A percentile compares a stretch with the other conserved stretches of the same genome.
Evolutionary conservation across 2,113 vertebrate genomes (phyloP).

Genomic region (Crotalus horridus): DNA sequence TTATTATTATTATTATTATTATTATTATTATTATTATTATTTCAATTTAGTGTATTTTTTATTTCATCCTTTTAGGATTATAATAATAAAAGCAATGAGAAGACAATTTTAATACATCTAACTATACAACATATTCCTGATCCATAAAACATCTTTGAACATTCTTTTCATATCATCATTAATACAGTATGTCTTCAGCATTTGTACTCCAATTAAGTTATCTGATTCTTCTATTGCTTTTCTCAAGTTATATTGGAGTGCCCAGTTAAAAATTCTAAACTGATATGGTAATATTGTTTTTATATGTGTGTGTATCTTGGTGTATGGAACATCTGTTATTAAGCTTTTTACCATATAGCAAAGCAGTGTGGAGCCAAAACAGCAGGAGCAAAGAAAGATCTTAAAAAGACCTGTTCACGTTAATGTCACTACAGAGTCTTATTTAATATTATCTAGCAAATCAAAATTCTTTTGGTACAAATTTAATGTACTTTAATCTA

Average conservation of each 20-base stretch:
- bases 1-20: no score
- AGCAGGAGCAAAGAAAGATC: background rate
- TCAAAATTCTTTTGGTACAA: background rate
- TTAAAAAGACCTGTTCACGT: background rate
- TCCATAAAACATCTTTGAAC: background rate
- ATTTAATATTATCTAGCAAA: background rate
- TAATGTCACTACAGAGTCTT: background rate
- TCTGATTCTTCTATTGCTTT: background rate
- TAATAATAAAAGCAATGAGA: background rate
- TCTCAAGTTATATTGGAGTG: background rate
- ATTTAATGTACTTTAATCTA: background rate
- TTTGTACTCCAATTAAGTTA: background rate
- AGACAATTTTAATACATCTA: background rate
- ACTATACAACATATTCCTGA: background rate
- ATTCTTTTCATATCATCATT: background rate
- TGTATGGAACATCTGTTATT: background rate
- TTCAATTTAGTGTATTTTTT: background rate
- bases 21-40: no score
- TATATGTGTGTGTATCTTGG: background rate
- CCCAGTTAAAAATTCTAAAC: background rate
- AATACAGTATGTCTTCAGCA: background rate
- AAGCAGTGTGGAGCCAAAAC: background rate
- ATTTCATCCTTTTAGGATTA: background rate
- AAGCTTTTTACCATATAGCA: background rate
- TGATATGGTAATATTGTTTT: background rate